Evolutionary conservation across 1,140 invertebrate species (phyloP), one percentile per base, ranked within the genome.

Genomic region (Alviniconcha marisindica): DNA sequence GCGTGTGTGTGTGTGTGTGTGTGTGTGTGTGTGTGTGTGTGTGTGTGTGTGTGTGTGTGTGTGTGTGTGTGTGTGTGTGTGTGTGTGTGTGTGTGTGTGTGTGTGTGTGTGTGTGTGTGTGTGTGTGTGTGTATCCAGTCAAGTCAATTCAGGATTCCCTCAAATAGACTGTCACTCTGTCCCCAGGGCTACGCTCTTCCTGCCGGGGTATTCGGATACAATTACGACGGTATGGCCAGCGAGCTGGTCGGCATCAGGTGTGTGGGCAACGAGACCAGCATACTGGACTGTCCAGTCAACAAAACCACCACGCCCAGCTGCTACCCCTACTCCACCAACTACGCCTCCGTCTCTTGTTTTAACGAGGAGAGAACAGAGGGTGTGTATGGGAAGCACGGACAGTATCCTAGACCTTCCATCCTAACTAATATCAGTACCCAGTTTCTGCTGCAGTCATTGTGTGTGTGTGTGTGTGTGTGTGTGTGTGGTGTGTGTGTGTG

Each of bases 211-310:
- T 83, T 91, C 94, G 73, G 73, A 28, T 10, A 31, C 0, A 48
- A 31, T 24, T 76, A 51, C 69, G 15, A 40, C 1, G 10, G 84
- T 77, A 71, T 81, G 36, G 66, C 78, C 18, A 93, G 94, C 44
- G 93, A 95, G 87, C 95, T 96, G 88, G 96, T 96, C 87, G 95
- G 96, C 82, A 90, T 97, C 0, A 92, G 94, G 28, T 97, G 96
- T 88, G 90, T 90, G 0, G 96, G 96, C 5, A 95, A 96, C 86
- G 96, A 97, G 91, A 94, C 94, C 0, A 94, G 94, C 0, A 85
- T 97, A 0, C 93, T 94, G 60, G 94, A 96, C 83, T 97, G 96
- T 89, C 92, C 95, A 0, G 84, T 83, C 74, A 60, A 86, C 33
- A 83, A 77, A 1, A 80, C 56, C 7, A 69, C 42, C 51, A 60